phyloP scores from a whole-genome alignment of 2,113 vertebrate genomes.

The Hippopotamus amphibius region DNA sequence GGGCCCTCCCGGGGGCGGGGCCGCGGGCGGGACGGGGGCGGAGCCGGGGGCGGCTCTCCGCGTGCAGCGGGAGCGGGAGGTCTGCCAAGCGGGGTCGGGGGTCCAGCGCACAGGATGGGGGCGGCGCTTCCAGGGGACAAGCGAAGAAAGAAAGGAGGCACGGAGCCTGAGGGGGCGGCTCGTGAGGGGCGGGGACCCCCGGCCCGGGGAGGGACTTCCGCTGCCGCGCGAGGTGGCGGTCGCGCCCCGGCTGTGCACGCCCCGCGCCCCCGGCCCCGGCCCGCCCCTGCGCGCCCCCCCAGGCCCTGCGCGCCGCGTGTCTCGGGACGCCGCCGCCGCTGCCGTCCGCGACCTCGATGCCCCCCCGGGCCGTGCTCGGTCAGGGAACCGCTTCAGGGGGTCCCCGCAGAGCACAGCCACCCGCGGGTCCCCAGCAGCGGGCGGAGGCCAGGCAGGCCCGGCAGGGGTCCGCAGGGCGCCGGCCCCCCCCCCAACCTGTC shows the following conservation, averaged over 20 bases:
- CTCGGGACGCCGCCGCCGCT: background rate
- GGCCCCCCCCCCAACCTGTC: background rate
- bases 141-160: background rate
- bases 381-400: background rate
- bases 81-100: background rate
- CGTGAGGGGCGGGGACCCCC: background rate
- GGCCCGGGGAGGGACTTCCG: background rate
- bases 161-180: no score
- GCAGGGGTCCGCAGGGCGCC: background rate
- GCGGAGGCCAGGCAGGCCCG: background rate
- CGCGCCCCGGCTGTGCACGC: accelerated
- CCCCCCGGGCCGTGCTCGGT: background rate
- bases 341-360: background rate
- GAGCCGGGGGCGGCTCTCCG: background rate
- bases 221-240: background rate
- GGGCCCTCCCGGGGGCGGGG: background rate
- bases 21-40: background rate
- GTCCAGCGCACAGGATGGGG: background rate
- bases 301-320: background rate
- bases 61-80: accelerated
- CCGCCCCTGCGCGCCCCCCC: accelerated
- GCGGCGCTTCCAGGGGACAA: background rate
- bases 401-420: background rate
- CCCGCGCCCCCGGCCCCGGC: background rate
- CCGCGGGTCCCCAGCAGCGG: background rate